Evolutionary conservation across 2,888 invertebrate genomes (phyloP).

Genomic region (Drosophila tanythrix): DNA sequence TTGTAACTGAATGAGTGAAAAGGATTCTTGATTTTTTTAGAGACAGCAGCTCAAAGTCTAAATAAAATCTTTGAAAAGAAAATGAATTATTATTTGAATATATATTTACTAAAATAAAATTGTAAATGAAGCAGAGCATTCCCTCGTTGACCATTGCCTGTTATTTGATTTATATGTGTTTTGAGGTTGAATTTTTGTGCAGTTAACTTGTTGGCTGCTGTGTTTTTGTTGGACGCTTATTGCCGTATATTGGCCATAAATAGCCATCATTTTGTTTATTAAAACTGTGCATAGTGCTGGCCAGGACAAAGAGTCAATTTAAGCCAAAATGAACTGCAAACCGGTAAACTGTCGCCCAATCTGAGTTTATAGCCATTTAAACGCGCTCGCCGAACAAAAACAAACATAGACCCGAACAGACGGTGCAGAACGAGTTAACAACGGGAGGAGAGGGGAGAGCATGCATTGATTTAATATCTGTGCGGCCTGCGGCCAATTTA

Average conservation of each 20-base stretch:
- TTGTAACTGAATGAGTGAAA: neutral
- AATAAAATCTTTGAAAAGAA: neutral
- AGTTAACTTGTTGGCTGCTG: slow-evolving; percentile 6
- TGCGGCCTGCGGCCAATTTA: slow-evolving; percentile 76
- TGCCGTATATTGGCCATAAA: slow-evolving; percentile 38
- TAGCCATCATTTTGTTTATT: slow-evolving; percentile 49
- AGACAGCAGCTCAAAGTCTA: neutral
- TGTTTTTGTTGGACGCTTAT: slow-evolving; percentile 23
- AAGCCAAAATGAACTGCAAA: slow-evolving; percentile 76
- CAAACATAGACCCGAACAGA: slow-evolving; percentile 9
- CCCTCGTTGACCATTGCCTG: neutral
- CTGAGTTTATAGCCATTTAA: slow-evolving; percentile 68
- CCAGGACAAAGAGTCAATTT: slow-evolving; percentile 72
- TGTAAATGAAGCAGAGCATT: neutral
- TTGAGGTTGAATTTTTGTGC: slow-evolving; percentile 6
- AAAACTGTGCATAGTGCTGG: slow-evolving; percentile 33
- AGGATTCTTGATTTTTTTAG: neutral
- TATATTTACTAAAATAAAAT: neutral
- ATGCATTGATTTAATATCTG: slow-evolving; percentile 79
- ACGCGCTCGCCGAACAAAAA: slow-evolving; percentile 36
- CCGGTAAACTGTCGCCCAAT: slow-evolving; percentile 77
- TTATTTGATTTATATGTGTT: slow-evolving; percentile 8
- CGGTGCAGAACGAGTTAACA: neutral
- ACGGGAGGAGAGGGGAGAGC: neutral
- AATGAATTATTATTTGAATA: neutral